Evolutionary conservation across 2,888 invertebrate species (phyloP), one percentile per base, ranked within the genome.

Genomic region (Bugula neritina): DNA sequence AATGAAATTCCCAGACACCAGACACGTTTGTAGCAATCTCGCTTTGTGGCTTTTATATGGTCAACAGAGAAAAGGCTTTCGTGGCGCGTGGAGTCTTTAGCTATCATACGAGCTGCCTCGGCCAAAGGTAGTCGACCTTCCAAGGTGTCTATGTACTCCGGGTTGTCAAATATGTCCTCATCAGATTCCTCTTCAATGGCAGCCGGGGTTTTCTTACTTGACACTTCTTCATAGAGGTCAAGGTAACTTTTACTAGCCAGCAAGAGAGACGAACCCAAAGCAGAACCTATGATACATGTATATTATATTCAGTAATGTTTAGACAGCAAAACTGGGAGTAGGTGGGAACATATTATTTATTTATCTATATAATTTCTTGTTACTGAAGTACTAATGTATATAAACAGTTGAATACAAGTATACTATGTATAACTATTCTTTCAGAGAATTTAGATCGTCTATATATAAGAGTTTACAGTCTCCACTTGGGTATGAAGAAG

Each of bases 141-240:
- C 52, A 70, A 31, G 2, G 70, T 70, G 23, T 70, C 70, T 25
- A 70, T 70, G 31, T 70, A 70, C 52, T 70, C 70, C 5, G 70
- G 31, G 29, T 70, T 70, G n/a, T 69, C 69, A 35, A 69, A 34
- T 21, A 69, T 31, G 27, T 69, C 69, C 5, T n/a, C 69, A 3
- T 34, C 35, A 5, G 25, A 5, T 10, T 35, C 69, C 21, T 69
- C 57, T n/a, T 57, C 57, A 13, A 25, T 57, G 5, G 57, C 57
- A n/a, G 5, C 57, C 5, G 23, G 23, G n/a, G 57, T 13, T 25
- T n/a, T 57, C 10, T 13, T 5, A 23, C 57, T 57, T 5, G 27
- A 57, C 5, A n/a, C 57, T 5, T 57, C 57, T 57, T 5, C n/a
- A 23, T 69, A 69, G 34, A 69, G 3, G 34, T 69, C 69, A 31